Evolutionary conservation across 1,140 invertebrate species (phyloP), one percentile per base, ranked within the genome.

Genomic region (Himalopsyche phryganea): DNA sequence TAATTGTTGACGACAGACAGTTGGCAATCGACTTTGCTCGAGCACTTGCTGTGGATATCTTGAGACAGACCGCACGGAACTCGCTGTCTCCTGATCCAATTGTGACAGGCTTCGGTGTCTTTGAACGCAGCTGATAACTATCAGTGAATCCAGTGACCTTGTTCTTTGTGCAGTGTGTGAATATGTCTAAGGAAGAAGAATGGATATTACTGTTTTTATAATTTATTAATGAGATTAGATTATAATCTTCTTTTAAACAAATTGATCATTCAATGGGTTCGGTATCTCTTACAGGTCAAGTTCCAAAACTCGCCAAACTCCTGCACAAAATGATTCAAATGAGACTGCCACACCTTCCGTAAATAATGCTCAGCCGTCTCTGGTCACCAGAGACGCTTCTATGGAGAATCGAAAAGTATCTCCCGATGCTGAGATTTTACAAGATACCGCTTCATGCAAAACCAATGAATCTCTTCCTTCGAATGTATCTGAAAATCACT

Each of bases 231-330:
- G 6, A 35, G 33, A 7, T 35, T 35, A n/a, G 6, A 7, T 35
- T 35, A 7, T 7, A 35, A 35, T 35, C 6, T 35, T n/a, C 33
- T 7, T 35, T 35, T n/a, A 35, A n/a, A 35, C 6, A 35, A 35
- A 7, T 35, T 35, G 33, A 7, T n/a, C 33, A 35, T 7, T 7
- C n/a, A n/a, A n/a, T n/a, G n/a, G n/a, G n/a, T 28, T 28, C 9
- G 23, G 13, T 45, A 28, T 19, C 13, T 44, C 14, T 44, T 50
- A 46, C 33, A 62, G 60, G 42, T 62, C 60, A 17, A 58, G 46
- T 41, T 58, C 55, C 40, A 23, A 32, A 40, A 11, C 41, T 9
- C 47, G 40, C 13, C 54, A 58, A 58, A 45, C 40, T 51, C 20
- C 36, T 11, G 14, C 47, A 28, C 46, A 58, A 19, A 46, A 50